Conservation (phyloP, 2,888 invertebrate genomes). For the Acleris literana region DNA sequence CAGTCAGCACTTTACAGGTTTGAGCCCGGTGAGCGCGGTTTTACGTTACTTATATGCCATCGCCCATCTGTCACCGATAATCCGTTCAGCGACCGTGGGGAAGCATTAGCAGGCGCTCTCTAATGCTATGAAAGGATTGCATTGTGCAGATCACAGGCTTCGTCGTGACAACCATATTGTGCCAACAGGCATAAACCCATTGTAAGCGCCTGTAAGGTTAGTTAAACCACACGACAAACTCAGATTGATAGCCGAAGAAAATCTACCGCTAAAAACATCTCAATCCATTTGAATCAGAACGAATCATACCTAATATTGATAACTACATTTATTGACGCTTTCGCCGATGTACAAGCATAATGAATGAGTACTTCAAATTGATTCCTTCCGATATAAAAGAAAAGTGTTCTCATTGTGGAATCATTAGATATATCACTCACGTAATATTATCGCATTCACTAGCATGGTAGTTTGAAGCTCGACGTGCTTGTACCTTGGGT, state of each 20-base stretch:
- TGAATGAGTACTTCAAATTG: conserved; percentile 54
- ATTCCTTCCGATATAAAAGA: conserved; percentile 58
- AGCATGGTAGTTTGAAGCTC: conserved; percentile 25
- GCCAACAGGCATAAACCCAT: conserved; percentile 45
- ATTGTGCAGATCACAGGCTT: conserved; percentile 60
- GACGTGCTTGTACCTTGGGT: conserved; percentile 40
- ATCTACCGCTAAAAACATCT: conserved; percentile 31
- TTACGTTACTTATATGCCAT: conserved; percentile 40
- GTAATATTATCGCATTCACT: conserved; percentile 57
- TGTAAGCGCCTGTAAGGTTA: conserved; percentile 19
- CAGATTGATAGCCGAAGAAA: conserved; percentile 8
- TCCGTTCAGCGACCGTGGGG: conserved; percentile 55
- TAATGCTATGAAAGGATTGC: conserved; percentile 71
- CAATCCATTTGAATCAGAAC: conserved; percentile 47
- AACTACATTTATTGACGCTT: conserved; percentile 51
- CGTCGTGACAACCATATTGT: conserved; percentile 59
- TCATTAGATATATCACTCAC: conserved; percentile 49
- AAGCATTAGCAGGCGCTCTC: conserved; percentile 56
- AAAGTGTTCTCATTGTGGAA: conserved; percentile 49
- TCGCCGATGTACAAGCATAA: conserved; percentile 57
- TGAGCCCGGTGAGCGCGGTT: conserved; percentile 47
- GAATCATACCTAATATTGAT: conserved; percentile 39
- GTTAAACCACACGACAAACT: conserved; percentile 8
- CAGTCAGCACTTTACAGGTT: conserved; percentile 61
- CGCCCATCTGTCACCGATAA: conserved; percentile 45